Base-by-base conservation (phyloP, 2,113 vertebrate genomes). In the Pterophyllum scalare region DNA sequence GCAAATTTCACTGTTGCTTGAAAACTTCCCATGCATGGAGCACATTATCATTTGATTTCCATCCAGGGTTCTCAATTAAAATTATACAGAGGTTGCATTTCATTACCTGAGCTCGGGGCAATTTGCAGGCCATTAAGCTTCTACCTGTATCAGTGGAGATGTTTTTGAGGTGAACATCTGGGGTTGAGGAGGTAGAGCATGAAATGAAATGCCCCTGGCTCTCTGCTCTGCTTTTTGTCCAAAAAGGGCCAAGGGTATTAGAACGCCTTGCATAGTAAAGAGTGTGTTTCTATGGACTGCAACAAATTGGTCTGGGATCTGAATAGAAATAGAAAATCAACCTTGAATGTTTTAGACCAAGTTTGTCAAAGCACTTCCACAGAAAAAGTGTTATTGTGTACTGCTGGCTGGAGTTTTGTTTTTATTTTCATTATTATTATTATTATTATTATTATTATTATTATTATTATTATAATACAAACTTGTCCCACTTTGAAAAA, bases 121-220 rank as follows among this genome's bases (percentile, higher is more conserved):
- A 94, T 95, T 94, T 95, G 91, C 91, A 89, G 94, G 89, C 93
- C 95, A 96, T 96, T 96, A 96, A 95, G 88, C 89, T 84, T 65
- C 90, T 94, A 96, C 93, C 93, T 96, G 95, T 94, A 92, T 92
- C 93, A 88, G 89, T 87, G 93, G 92, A 93, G 92, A 95, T 94
- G 89, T 93, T 95, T 95, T 94, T 80, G 90, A 95, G 94, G 95
- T 94, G 95, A 96, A 96, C 95, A 96, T 96, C 95, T 96, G 95
- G 95, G 94, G 93, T 94, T 95, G 94, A 94, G 93, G 91, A 95
- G 91, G 93, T 91, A 91, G 91, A 95, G 92, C 92, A 94, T 95
- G 93, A 96, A 95, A 96, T 96, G 90, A 94, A 94, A 95, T 89
- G 93, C 92, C 90, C 84, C 89, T 72, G 88, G 92, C 89, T 93